Evolutionary conservation across 2,113 vertebrate genomes (phyloP), one percentile per base, ranked within the genome.

Genomic region (Strigops habroptila): DNA sequence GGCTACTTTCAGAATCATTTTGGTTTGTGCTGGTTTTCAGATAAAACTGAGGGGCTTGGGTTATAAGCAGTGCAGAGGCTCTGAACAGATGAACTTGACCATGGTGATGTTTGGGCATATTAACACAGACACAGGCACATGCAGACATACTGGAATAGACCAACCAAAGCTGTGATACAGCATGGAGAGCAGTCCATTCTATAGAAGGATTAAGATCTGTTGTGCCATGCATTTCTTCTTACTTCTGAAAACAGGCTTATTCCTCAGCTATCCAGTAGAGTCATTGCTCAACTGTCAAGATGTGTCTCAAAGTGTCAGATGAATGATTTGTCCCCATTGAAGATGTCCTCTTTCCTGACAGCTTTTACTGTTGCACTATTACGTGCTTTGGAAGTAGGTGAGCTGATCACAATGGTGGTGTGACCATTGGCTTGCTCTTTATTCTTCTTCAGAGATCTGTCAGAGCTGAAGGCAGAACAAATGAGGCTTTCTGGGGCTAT

Each of bases 381-480:
- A 12, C 1, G 1, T 23, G 19, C n/a, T 57, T 59, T 10, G n/a
- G 35, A 82, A 68, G 33, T 16, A 24, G 64, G 39, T 48, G 24
- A 70, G 12, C 65, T 81, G 63, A 30, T 69, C n/a, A 46, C n/a
- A 69, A 5, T 43, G 30, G 28, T 41, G 33, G 13, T 64, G 33
- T 62, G 44, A 77, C 31, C 30, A 3, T 52, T n/a, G 41, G 6
- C 10, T 76, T 31, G 91, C 79, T 84, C 67, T 89, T 90, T 55
- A 16, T 95, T 65, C 75, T 76, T 43, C 71, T 70, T 88, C 95
- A 98, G 99, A 96, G 99, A 99, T 83, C 94, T 99, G 77, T 98
- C 98, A 49, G 98, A 98, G 92, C 88, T 99, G 64, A 98, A 98
- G 91, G 98, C 98, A 0, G 98, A 99, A 67, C 98, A 99, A 2